Base-by-base conservation (phyloP, 2,888 invertebrate genomes). In the Blastobasis adustella region DNA sequence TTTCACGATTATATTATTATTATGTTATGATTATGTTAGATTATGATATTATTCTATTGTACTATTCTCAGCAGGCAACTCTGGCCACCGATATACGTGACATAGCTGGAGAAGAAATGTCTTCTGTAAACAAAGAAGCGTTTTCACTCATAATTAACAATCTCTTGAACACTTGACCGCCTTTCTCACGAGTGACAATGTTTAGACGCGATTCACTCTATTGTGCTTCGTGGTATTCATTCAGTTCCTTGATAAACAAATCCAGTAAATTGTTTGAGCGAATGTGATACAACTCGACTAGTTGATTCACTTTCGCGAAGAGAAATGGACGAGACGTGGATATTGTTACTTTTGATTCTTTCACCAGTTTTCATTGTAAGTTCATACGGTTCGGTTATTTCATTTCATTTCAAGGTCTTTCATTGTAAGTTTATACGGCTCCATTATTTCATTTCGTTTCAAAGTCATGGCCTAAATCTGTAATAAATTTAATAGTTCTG, bases 291-390 rank as follows among this genome's bases (percentile, higher is more conserved):
- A 23, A 23, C 23, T 43, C 47, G 41, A 51, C 50, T 50, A 53
- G 53, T 52, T 52, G 52, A 45, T 46, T 49, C 39, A 38, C 47
- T 56, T 45, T 56, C 52, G 53, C 54, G 56, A 54, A 51, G 58
- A 53, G 55, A 49, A 57, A 79, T 79, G 79, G 70, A 72, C 65
- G 68, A 59, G 52, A 60, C 51, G 45, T 63, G 59, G 54, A 55
- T 59, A 6, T 41, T 71, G 56, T 50, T 73, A 41, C 57, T 71
- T 54, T 63, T 75, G 57, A 55, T 73, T 49, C 37, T 71, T 4
- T 52, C 60, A 4, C 62, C 69, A 9, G 49, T 65, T 50, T 58
- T 69, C 53, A 58, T 63, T 49, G 77, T 77, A 53, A 68, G 67
- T 66, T 49, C 42, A 51, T 55, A 23, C 52, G 23, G 23, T 23